Percentiles rank a stretch among this genome's conserved stretches.
Conservation (phyloP, 2,888 invertebrate genomes). For the Lithodes maja region DNA sequence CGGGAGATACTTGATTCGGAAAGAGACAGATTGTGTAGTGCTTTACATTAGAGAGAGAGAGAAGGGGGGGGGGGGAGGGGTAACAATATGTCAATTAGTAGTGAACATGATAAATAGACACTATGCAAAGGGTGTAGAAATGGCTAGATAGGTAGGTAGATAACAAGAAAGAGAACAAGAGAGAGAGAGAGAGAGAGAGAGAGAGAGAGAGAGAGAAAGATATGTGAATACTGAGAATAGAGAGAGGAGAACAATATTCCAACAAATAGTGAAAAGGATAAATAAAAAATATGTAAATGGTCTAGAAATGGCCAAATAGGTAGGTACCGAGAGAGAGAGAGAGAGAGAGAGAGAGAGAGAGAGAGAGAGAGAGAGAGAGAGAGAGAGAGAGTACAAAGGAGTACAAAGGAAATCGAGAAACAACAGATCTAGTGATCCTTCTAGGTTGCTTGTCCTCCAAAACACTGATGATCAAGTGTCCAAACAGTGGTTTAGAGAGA, state of each 20-base stretch:
- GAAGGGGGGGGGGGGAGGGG: too few relatives aligned
- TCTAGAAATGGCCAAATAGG: neutral
- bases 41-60: too few relatives aligned
- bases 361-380: neutral
- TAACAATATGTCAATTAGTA: too few relatives aligned
- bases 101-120: too few relatives aligned
- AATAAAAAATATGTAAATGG: neutral
- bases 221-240: neutral
- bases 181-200: neutral
- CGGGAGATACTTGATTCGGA: too few relatives aligned
- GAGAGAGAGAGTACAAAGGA: neutral
- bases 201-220: neutral
- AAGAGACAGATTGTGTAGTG: too few relatives aligned
- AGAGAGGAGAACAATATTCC: neutral
- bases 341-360: constrained; percentile 5
- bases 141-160: neutral
- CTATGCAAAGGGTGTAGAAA: too few relatives aligned
- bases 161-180: neutral
- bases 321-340: neutral
- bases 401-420: neutral
- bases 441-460: too few relatives aligned
- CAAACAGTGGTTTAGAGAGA: too few relatives aligned
- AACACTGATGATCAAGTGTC: too few relatives aligned
- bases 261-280: neutral
- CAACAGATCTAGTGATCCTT: too few relatives aligned